phyloP scores from a whole-genome alignment of 1,140 invertebrate genomes.

The Philopotamus ludificatus region DNA sequence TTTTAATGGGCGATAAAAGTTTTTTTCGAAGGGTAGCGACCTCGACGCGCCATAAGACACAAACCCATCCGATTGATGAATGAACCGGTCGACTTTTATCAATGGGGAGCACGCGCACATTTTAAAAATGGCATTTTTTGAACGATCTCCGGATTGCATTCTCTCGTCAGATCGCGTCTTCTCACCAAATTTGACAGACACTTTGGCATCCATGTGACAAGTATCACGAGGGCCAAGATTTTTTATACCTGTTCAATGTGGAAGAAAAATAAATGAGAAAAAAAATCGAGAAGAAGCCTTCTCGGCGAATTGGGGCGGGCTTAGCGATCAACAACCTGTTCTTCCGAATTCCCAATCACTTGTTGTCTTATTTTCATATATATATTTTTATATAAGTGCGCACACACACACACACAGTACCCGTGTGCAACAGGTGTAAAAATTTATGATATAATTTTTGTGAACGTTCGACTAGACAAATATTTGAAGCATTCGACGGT shows the following conservation, averaged over 20 bases:
- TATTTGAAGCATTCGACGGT: background rate
- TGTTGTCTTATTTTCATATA: conserved; percentile 31
- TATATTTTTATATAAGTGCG: conserved; percentile 36
- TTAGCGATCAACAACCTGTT: conserved; percentile 35
- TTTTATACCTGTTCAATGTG: background rate
- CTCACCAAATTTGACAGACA: conserved; percentile 17
- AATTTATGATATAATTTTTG: conserved; percentile 2
- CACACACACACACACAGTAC: too few relatives aligned
- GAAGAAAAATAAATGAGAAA: too few relatives aligned
- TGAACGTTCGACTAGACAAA: too few relatives aligned
- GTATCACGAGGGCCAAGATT: conserved; percentile 1
- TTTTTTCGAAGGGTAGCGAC: conserved; percentile 20
- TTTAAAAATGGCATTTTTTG: background rate
- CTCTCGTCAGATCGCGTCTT: background rate
- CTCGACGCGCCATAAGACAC: conserved; percentile 30
- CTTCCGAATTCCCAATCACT: conserved; percentile 36
- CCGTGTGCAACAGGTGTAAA: conserved; percentile 1
- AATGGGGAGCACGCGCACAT: background rate
- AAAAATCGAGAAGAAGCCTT: background rate
- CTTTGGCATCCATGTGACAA: background rate
- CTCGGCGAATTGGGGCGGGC: conserved; percentile 14
- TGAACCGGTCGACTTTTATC: conserved; percentile 5
- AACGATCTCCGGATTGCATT: background rate
- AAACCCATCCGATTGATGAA: conserved; percentile 35
- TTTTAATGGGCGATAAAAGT: too few relatives aligned